Percentiles rank a stretch among this genome's conserved stretches.
These are phyloP conservation scores for Triplophysa bombifrons DNA, from an alignment of 2,797 vertebrate species.

Conservation along the genomic window DNA sequence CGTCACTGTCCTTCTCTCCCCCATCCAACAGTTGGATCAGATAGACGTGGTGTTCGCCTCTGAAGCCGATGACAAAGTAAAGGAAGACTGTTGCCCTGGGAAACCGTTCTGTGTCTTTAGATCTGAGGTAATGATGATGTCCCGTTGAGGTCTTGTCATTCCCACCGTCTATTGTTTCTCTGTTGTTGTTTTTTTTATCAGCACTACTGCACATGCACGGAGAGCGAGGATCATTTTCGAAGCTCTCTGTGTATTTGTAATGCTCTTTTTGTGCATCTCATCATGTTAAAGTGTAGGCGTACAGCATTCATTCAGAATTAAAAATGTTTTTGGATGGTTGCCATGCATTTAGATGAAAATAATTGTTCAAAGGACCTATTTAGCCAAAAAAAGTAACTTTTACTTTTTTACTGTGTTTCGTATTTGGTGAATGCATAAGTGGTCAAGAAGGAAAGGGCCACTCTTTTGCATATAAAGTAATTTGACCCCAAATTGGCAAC, in stretches of 20 bases:
- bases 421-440: too few species aligned
- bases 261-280: background rate
- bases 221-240: slow-evolving; percentile 31
- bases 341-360: background rate
- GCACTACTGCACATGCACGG: slow-evolving; percentile 4
- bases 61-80: slow-evolving; percentile 93
- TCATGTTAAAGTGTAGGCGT: background rate
- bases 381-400: background rate
- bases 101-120: slow-evolving; percentile 90
- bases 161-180: slow-evolving; percentile 18
- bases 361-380: background rate
- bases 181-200: slow-evolving; percentile 4
- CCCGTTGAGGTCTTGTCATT: slow-evolving; percentile 8
- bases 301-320: background rate
- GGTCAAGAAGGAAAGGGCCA: too few species aligned
- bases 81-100: slow-evolving; percentile 95
- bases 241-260: background rate
- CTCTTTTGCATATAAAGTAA: background rate
- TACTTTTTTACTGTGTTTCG: too few species aligned
- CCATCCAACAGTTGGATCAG: slow-evolving; percentile 79
- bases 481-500: background rate
- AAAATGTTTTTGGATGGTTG: slow-evolving; percentile 6
- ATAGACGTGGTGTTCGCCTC: slow-evolving; percentile 91
- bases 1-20: slow-evolving; percentile 49
- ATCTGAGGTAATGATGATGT: slow-evolving; percentile 82